Evolutionary conservation across 2,797 vertebrate species (phyloP), one percentile per base, ranked within the genome.

Genomic region (Schizopygopsis malacanthus): DNA sequence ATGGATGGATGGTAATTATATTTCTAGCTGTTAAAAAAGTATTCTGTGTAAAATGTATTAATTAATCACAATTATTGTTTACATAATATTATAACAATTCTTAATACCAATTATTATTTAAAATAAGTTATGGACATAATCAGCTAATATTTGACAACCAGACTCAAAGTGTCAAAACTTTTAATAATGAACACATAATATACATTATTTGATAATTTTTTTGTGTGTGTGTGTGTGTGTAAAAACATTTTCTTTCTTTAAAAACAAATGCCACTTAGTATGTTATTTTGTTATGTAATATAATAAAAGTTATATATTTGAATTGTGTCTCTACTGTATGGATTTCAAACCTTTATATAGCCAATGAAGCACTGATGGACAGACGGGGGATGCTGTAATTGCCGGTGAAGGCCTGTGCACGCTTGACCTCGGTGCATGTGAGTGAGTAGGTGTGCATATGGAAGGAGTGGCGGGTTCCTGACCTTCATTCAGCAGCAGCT

Each of bases 401-500:
- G 50, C 45, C 7, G 37, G 15, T 81, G 59, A 78, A 69, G 81
- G 69, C 56, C 82, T 72, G 77, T 69, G 84, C 39, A 47, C 71
- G 65, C 63, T 59, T 86, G 77, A 86, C 71, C 71, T 75, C 47
- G 39, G 33, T 85, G 76, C 33, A 70, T 78, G 80, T 25, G 59
- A 71, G 83, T 79, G 82, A 33, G 87, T 87, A 85, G 88, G 89
- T 76, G 88, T 90, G 82, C 75, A 78, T 78, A 82, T 81, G 39
- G 82, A 88, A 86, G 89, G 88, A 87, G 89, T 90, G 89, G 88
- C 83, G n/a, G 88, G 88, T 89, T 85, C 83, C 33, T 94, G 93
- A 94, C 92, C 94, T 94, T 89, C 86, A 86, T 88, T 92, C 87
- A 89, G 92, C 93, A 95, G 91, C 91, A 93, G 90, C 92, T 95